Conservation (phyloP, 1,140 invertebrate genomes). For the Caenorhabditis remanei region DNA sequence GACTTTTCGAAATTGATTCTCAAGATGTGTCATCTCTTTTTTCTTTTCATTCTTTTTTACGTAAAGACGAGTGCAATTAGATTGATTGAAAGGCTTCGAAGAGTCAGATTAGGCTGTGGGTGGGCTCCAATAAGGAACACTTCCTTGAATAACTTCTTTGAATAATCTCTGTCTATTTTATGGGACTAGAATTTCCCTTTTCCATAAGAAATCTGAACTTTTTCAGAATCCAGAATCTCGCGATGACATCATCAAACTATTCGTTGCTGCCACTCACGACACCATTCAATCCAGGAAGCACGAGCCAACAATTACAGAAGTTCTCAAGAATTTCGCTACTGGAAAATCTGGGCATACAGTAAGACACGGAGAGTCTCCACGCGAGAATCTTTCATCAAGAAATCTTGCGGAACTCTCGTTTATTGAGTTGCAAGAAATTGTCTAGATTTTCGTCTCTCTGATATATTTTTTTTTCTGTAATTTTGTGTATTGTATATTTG, state of each 20-base stretch:
- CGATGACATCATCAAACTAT: neutral
- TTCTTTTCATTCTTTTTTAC: neutral
- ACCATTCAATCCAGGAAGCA: constrained; percentile 19
- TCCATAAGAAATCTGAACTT: neutral
- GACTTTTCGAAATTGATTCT: neutral
- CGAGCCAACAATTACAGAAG: constrained; percentile 32
- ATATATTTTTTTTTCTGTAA: neutral
- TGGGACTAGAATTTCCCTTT: neutral
- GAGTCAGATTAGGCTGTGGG: neutral
- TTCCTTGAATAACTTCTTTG: no score
- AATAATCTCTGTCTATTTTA: no score
- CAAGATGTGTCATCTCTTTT: neutral
- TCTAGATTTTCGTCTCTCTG: neutral
- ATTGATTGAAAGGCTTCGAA: constrained; percentile 17
- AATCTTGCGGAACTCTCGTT: constrained; percentile 15
- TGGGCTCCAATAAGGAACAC: neutral
- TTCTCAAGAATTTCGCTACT: constrained; percentile 16
- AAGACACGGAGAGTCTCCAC: constrained; percentile 8
- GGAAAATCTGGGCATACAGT: constrained; percentile 18
- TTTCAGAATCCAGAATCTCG: neutral
- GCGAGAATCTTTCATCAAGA: neutral
- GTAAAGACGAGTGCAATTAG: neutral
- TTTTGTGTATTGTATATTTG: neutral
- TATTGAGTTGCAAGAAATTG: constrained; percentile 42
- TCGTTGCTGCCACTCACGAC: constrained; percentile 4